phyloP scores from a whole-genome alignment of 2,113 vertebrate species.

The Cryptomyrus ogoouensis region DNA sequence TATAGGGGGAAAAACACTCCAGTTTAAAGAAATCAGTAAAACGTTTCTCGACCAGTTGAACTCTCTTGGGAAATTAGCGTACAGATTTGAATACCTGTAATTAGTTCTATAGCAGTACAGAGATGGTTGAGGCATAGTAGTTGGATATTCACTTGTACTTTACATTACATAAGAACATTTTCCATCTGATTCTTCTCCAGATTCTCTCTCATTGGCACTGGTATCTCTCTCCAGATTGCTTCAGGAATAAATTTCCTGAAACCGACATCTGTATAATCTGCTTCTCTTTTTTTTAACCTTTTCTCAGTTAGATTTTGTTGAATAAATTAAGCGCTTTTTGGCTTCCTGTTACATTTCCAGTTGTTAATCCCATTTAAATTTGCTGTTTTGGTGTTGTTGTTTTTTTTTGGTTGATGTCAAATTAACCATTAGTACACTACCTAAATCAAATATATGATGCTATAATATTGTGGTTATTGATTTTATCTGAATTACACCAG shows the following conservation, averaged over 20 bases:
- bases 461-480: background rate
- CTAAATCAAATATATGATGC: background rate
- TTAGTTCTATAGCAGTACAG: background rate
- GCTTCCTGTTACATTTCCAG: background rate
- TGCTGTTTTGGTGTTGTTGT: background rate
- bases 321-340: background rate
- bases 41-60: background rate
- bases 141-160: background rate
- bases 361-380: background rate
- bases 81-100: background rate
- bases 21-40: background rate
- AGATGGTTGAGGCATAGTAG: background rate
- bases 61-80: background rate
- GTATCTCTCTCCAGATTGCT: slow-evolving; percentile 3
- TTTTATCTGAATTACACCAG: background rate
- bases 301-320: background rate
- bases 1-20: slow-evolving; percentile 6
- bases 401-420: background rate
- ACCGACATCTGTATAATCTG: slow-evolving; percentile 10
- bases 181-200: background rate
- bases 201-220: background rate
- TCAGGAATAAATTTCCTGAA: background rate
- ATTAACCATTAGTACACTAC: background rate
- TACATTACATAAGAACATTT: background rate
- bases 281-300: slow-evolving; percentile 7